Evolutionary conservation across 2,888 invertebrate species (phyloP), one percentile per base, ranked within the genome.

Genomic region (Mythimna albipuncta): DNA sequence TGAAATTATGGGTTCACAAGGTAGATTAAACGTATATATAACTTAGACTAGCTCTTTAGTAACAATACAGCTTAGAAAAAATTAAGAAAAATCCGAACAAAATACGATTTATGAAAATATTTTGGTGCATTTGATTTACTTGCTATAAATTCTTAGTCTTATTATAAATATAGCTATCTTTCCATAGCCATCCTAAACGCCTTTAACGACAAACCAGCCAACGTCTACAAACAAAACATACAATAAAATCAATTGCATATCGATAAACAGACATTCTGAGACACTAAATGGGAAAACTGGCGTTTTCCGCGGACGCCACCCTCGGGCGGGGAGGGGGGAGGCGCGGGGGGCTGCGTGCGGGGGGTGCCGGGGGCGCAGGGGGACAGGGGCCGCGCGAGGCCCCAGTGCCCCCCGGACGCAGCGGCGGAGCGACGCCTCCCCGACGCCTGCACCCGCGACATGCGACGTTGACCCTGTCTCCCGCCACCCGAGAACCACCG

Each of bases 361-460:
- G 85, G 86, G 84, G 84, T 7, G 82, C 84, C 72, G 86, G 84
- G 86, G 82, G 79, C 79, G 84, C 72, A 72, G 83, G 87, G 85
- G 77, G 86, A 85, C 84, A 82, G 88, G 88, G 88, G 88, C 87
- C 87, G 81, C 79, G 83, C 84, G 85, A 74, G 86, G 81, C 84
- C 87, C 90, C 95, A 95, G 95, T 94, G 93, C 95, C 95, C 95
- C 95, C 95, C 94, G 94, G 94, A 93, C 95, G 93, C 94, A 93
- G 94, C 90, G 94, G 94, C 94, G 95, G 95, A 93, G 94, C 94
- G 95, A 95, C 95, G 95, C 95, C 95, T 94, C 95, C 95, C 94
- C 89, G 91, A 78, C 83, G 87, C 87, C 85, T 90, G 92, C 93
- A 92, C 94, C 94, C 94, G 93, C 94, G 94, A 92, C 90, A 94